Evolutionary conservation across 2,797 vertebrate genomes (phyloP), one percentile per base, ranked within the genome.

Genomic region (Lagocephalus sceleratus): DNA sequence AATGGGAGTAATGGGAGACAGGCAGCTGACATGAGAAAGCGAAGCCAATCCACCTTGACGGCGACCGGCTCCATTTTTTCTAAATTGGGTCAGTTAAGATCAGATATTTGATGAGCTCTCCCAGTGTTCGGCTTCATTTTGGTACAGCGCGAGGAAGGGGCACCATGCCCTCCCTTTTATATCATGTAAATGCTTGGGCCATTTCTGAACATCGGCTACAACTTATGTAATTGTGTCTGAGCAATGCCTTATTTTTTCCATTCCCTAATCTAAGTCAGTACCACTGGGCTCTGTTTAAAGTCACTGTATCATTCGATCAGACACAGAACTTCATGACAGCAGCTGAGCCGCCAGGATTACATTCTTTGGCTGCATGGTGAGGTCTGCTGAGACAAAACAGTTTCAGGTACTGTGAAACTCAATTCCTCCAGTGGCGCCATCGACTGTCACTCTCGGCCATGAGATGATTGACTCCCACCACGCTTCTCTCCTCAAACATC

Each of bases 391-490:
- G 76, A 79, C 68, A 71, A 74, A 79, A 75, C 66, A 69, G 56
- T 68, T 62, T 73, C 64, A 72, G 70, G 62, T 73, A 71, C 53
- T 44, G 47, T 45, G 82, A 83, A 84, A 86, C 67, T 20, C 12
- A 64, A 81, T 40, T 70, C 78, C 72, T 67, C 66, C 56, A 11
- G 15, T 16, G 56, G 60, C 74, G 41, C 63, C 57, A 51, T 78
- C 67, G 5, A 66, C 68, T 70, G 78, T 79, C 80, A 76, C 69
- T 81, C 71, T 48, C 3, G 3, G 32, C 42, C 1, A 9, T 5
- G 57, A 60, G 59, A 63, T 79, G 84, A 82, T 76, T 79, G 81
- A 81, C 76, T 80, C 74, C 53, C 47, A 20, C 11, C 71, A 67
- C 47, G 42, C 44, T 42, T 60, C 47, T 29, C 57, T 54, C 56